A percentile compares a stretch with the other conserved stretches of the same genome.
Conservation (phyloP, 2,113 vertebrate species). For the Cavia aperea region DNA sequence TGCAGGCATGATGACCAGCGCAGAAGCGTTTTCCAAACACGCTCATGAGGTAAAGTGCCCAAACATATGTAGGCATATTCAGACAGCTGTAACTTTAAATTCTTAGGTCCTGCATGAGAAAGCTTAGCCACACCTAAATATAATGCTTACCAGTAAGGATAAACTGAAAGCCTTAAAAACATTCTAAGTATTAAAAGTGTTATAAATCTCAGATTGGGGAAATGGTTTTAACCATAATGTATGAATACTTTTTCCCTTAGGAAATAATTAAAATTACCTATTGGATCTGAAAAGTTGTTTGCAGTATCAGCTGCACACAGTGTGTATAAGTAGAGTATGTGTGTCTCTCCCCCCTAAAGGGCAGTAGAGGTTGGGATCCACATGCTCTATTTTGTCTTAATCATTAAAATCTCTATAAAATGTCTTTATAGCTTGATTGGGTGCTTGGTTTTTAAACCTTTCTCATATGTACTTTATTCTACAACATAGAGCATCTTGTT, state of each 20-base stretch:
- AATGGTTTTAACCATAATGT: not conserved
- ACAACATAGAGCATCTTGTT: not conserved
- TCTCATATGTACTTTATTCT: not conserved
- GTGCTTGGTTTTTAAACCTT: not conserved
- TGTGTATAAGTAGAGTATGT: not conserved
- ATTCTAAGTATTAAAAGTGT: not conserved
- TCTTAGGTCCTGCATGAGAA: not conserved
- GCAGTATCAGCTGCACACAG: not conserved
- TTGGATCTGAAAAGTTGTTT: not conserved
- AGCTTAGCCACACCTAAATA: not conserved
- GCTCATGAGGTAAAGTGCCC: conserved; percentile 87
- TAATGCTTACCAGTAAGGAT: not conserved
- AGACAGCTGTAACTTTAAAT: not conserved
- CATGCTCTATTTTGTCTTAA: not conserved
- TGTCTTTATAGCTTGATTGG: not conserved
- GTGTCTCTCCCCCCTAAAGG: too few species aligned
- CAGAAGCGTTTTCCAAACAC: conserved; percentile 94
- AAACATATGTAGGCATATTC: not conserved
- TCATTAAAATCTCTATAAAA: conserved; percentile 21
- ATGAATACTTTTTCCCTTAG: not conserved
- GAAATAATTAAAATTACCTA: not conserved
- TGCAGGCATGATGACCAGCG: conserved; percentile 94
- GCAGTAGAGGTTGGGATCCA: not conserved
- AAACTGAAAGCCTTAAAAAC: not conserved
- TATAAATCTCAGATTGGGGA: not conserved